Percentiles rank a stretch among this genome's conserved stretches.
Conservation (phyloP, 2,797 vertebrate species). For the Crax fasciolata region DNA sequence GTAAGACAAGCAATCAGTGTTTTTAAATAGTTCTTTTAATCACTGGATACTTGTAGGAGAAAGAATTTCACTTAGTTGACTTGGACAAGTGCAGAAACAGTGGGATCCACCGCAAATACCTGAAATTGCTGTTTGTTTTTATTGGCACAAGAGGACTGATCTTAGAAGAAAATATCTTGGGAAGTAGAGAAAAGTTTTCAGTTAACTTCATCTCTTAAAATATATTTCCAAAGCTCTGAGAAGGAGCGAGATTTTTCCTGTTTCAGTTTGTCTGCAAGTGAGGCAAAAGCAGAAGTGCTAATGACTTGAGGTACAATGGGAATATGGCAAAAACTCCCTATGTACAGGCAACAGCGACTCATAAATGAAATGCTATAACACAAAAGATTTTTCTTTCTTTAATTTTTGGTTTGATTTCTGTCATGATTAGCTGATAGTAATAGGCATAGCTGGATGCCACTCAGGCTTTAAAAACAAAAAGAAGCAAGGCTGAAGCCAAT, state of each 20-base stretch:
- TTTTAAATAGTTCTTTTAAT: background rate
- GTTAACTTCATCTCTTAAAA: background rate
- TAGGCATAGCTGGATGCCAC: background rate
- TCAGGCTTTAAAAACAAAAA: background rate
- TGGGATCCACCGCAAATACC: background rate
- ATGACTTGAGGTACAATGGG: background rate
- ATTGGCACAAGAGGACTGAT: background rate
- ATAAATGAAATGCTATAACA: background rate
- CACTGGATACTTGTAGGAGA: background rate
- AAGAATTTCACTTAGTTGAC: background rate
- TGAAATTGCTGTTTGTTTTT: background rate
- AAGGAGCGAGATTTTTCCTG: background rate
- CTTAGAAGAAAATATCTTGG: background rate
- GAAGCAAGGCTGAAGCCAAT: constrained; percentile 25
- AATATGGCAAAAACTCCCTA: background rate
- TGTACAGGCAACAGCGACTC: background rate
- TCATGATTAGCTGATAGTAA: constrained; percentile 15
- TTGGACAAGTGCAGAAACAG: background rate
- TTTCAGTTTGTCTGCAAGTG: background rate
- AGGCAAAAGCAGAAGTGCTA: constrained; percentile 7
- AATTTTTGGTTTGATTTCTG: constrained; percentile 11
- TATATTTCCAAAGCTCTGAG: background rate
- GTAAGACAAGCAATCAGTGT: background rate
- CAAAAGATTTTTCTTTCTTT: background rate
- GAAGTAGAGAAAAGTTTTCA: background rate